Conservation (phyloP, 2,888 invertebrate species). For the Crematogaster levior region DNA sequence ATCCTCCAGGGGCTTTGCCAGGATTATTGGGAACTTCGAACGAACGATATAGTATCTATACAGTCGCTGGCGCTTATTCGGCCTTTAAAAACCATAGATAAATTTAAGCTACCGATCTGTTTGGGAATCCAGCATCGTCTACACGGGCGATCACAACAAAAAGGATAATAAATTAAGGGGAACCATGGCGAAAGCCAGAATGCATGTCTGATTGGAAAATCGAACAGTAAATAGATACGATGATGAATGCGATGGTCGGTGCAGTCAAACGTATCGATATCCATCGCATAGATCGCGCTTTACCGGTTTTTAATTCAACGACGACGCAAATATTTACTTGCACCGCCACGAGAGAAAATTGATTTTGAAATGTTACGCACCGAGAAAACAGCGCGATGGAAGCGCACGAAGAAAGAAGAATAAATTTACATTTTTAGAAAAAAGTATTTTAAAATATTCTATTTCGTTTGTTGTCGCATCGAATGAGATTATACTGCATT, state of each 20-base stretch:
- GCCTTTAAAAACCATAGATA: slow-evolving; percentile 66
- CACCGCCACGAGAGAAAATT: slow-evolving; percentile 34
- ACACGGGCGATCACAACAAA: slow-evolving; percentile 38
- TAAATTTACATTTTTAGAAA: slow-evolving; percentile 39
- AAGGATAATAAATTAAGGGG: slow-evolving; percentile 57
- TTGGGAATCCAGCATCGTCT: slow-evolving; percentile 10
- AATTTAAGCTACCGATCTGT: slow-evolving; percentile 58
- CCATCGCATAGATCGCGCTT: slow-evolving; percentile 22
- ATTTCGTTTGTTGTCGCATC: not conserved
- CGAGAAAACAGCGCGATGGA: slow-evolving; percentile 12
- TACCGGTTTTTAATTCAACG: slow-evolving; percentile 33
- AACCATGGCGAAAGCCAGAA: slow-evolving; percentile 8
- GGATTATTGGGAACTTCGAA: slow-evolving; percentile 68
- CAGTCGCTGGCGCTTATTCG: slow-evolving; percentile 60
- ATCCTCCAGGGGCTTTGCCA: slow-evolving; percentile 68
- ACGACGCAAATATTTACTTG: slow-evolving; percentile 39
- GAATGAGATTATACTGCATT: slow-evolving; percentile 5
- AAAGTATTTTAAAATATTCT: slow-evolving; percentile 1
- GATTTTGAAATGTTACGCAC: slow-evolving; percentile 41
- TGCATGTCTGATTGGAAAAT: slow-evolving; percentile 15
- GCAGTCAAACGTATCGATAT: slow-evolving; percentile 25
- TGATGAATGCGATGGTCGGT: slow-evolving; percentile 18
- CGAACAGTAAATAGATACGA: slow-evolving; percentile 26
- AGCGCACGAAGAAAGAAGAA: slow-evolving; percentile 17
- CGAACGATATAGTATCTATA: slow-evolving; percentile 63